A percentile compares a stretch with the other conserved stretches of the same genome.
phyloP scores from a whole-genome alignment of 1,140 invertebrate genomes.

The Ostrea denselamellosa region DNA sequence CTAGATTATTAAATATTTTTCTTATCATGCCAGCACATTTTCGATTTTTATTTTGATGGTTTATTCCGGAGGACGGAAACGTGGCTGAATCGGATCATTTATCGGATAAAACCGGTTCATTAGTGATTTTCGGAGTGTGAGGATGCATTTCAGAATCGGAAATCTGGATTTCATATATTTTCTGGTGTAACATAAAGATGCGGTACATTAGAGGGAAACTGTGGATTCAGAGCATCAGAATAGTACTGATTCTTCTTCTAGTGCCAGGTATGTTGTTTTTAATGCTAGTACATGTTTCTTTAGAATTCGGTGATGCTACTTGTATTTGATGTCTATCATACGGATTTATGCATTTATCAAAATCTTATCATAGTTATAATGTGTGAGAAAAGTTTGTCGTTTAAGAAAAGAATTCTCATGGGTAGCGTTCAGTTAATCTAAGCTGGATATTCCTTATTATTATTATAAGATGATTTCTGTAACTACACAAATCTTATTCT shows the following conservation, averaged over 20 bases:
- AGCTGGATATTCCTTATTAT: too few relatives aligned
- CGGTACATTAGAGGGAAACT: background rate
- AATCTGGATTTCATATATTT: background rate
- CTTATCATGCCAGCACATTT: background rate
- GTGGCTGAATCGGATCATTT: background rate
- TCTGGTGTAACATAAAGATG: background rate
- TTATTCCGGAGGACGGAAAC: background rate
- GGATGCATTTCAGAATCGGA: constrained; percentile 5
- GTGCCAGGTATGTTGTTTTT: background rate
- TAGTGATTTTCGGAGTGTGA: background rate
- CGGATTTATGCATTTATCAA: too few relatives aligned
- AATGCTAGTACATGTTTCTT: too few relatives aligned
- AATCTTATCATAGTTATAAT: too few relatives aligned
- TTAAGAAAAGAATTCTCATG: too few relatives aligned
- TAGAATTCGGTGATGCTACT: too few relatives aligned
- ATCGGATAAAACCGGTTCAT: background rate
- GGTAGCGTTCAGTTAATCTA: too few relatives aligned
- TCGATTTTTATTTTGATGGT: constrained; percentile 33
- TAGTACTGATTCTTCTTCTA: background rate
- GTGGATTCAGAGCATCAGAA: background rate
- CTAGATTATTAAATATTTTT: constrained; percentile 1
- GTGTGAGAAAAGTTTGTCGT: too few relatives aligned
- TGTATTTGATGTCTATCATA: too few relatives aligned
- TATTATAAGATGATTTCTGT: too few relatives aligned
- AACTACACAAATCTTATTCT: too few relatives aligned